Evolutionary conservation across 1,140 invertebrate species (phyloP), one percentile per base, ranked within the genome.

Genomic region (Microplitis mediator): DNA sequence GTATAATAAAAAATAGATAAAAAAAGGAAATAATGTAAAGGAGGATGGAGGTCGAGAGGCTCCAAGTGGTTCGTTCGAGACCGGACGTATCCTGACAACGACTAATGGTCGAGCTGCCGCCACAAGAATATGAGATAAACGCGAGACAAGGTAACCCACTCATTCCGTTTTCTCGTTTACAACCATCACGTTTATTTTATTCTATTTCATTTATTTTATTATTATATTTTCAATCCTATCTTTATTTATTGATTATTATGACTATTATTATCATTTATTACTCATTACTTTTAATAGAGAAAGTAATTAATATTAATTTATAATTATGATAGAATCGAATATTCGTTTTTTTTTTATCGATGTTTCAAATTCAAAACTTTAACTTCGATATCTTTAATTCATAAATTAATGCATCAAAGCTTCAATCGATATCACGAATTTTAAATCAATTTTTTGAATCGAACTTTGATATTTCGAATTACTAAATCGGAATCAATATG

Each of bases 31-130:
- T 69, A 11, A 64, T n/a, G 34, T 45, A 64, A 39, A 64, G 13
- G 39, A 35, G 34, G 60, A 39, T 39, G 66, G 60, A 72, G 70
- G 73, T 74, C 69, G 74, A 72, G 68, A 72, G 74, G 74, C 64
- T 63, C 62, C 70, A 66, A 56, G 74, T 72, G 67, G 65, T 72
- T 52, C 66, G 39, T 69, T 71, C 71, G 75, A 80, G 74, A 77
- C 76, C 74, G 77, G 78, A 80, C 78, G 77, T 77, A 81, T 63
- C 75, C 81, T 84, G 81, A 84, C 81, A 82, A 78, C 81, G 79
- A 83, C 80, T 83, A 83, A 83, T 82, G 82, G 77, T 76, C 75
- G 70, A 71, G 75, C 71, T 72, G 73, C 75, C 73, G 71, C 70
- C 74, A 67, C 77, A 74, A 76, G 78, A 75, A 75, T 77, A 75